A percentile compares a stretch with the other conserved stretches of the same genome.
These are phyloP conservation scores for Sorex araneus DNA, from an alignment of 2,113 vertebrate species.

Conservation along the genomic window DNA sequence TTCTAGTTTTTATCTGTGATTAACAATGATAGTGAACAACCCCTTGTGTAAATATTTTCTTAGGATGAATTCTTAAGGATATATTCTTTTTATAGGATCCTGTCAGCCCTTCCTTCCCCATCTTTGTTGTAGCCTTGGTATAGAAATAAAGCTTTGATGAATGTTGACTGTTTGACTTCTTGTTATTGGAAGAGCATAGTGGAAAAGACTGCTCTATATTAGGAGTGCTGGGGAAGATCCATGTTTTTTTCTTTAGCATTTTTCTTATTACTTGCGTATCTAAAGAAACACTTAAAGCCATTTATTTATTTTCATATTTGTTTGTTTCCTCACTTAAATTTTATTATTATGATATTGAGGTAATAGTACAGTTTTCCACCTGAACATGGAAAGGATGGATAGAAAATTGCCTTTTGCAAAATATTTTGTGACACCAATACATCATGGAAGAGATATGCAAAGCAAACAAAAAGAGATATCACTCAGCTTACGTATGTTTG, in stretches of 20 bases:
- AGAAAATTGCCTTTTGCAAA: not conserved
- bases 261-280: not conserved
- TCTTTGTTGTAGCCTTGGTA: not conserved
- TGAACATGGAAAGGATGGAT: not conserved
- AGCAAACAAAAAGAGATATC: not conserved
- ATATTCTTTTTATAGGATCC: not conserved
- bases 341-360: not conserved
- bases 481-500: not conserved
- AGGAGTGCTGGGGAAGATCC: not conserved
- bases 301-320: not conserved
- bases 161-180: not conserved
- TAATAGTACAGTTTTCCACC: not conserved
- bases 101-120: not conserved
- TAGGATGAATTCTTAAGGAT: not conserved
- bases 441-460: not conserved
- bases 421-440: constrained; percentile 35
- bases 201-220: not conserved
- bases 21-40: not conserved
- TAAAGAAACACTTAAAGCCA: not conserved
- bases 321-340: constrained; percentile 34
- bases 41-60: not conserved
- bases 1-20: too few relatives aligned
- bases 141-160: not conserved
- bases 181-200: not conserved
- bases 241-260: not conserved